phyloP scores from a whole-genome alignment of 2,888 invertebrate species.

The Polyommatus iphigenia region DNA sequence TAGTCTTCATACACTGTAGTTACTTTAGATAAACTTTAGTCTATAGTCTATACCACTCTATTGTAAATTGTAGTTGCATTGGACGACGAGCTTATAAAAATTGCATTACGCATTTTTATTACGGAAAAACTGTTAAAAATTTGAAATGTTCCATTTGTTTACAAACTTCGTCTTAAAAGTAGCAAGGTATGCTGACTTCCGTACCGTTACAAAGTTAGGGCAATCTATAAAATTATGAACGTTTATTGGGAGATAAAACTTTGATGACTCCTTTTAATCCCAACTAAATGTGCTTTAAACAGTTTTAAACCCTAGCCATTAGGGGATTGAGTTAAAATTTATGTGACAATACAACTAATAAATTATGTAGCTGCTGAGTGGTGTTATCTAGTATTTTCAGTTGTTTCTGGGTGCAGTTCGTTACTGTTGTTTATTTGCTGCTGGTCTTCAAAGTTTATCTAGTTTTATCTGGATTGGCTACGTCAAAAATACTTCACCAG shows the following conservation, averaged over 20 bases:
- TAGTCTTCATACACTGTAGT: too few relatives aligned
- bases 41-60: too few relatives aligned
- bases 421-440: background rate
- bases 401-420: background rate
- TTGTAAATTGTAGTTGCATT: background rate
- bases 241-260: conserved; percentile 28
- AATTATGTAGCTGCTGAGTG: conserved; percentile 26
- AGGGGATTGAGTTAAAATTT: conserved; percentile 22
- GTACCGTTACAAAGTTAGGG: conserved; percentile 11
- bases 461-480: background rate
- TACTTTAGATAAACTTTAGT: too few relatives aligned
- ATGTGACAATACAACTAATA: background rate
- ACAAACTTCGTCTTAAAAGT: background rate
- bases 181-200: background rate
- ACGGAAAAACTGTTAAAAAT: background rate
- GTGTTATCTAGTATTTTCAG: conserved; percentile 25
- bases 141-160: background rate
- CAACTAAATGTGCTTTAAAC: background rate
- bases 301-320: conserved; percentile 1
- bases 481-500: background rate
- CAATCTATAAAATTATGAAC: conserved; percentile 30
- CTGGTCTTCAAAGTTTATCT: background rate
- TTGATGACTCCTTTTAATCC: conserved; percentile 27
- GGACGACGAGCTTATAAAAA: background rate
- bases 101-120: background rate